Percentiles rank a stretch among this genome's conserved stretches.
phyloP scores from a whole-genome alignment of 1,140 invertebrate genomes.

The Ceratosolen solmsi region DNA sequence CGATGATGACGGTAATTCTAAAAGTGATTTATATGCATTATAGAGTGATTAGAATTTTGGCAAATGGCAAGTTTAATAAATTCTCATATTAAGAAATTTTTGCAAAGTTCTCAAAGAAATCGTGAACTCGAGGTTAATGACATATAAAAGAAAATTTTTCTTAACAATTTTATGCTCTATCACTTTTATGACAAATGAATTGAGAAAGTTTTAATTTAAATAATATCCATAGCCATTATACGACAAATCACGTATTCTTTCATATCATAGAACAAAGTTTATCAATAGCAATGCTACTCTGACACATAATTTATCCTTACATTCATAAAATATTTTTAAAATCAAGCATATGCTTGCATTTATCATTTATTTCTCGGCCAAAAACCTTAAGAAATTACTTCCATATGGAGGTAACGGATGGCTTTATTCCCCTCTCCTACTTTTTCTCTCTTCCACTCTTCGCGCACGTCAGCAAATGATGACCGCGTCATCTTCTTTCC shows the following conservation, averaged over 20 bases:
- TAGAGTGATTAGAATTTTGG: too few relatives aligned
- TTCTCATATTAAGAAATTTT: too few relatives aligned
- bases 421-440: not conserved
- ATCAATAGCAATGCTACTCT: not conserved
- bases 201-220: not conserved
- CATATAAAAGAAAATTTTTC: too few relatives aligned
- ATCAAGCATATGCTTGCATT: not conserved
- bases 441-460: not conserved
- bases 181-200: too few relatives aligned
- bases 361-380: not conserved
- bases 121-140: too few relatives aligned
- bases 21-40: too few relatives aligned
- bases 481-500: not conserved
- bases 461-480: not conserved
- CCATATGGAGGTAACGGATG: slow-evolving; percentile 30
- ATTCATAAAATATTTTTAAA: slow-evolving; percentile 26
- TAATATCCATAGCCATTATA: not conserved
- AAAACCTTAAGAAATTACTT: slow-evolving; percentile 37
- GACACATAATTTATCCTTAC: not conserved
- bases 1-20: too few relatives aligned
- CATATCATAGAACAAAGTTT: too few relatives aligned
- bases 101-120: too few relatives aligned
- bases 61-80: too few relatives aligned
- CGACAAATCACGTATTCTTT: not conserved
- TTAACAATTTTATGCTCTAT: too few relatives aligned